phyloP scores from a whole-genome alignment of 2,797 vertebrate genomes.

The Bucorvus abyssinicus region DNA sequence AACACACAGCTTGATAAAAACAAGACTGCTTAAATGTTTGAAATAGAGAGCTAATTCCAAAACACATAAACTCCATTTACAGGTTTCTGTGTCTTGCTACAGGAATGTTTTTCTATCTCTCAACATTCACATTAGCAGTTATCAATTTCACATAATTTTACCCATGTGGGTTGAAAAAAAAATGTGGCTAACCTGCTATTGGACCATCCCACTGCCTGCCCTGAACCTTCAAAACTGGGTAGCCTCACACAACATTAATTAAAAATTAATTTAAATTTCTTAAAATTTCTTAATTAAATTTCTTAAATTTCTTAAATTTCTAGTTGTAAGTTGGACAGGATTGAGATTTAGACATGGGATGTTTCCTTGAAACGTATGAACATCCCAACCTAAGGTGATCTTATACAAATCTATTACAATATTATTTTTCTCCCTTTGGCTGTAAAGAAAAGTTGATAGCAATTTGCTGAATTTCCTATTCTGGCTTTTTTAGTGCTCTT shows the following conservation, averaged over 20 bases:
- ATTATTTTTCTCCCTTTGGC: background rate
- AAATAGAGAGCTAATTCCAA: background rate
- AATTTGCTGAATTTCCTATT: background rate
- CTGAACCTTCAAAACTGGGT: background rate
- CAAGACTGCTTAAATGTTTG: background rate
- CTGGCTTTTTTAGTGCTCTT: background rate
- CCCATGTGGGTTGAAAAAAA: accelerated
- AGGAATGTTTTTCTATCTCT: background rate
- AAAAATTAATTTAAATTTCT: too few relatives aligned
- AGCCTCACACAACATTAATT: accelerated
- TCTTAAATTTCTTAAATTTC: too few relatives aligned
- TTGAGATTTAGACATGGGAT: background rate
- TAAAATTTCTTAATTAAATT: too few relatives aligned
- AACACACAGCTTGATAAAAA: background rate
- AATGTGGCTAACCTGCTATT: accelerated
- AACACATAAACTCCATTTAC: background rate
- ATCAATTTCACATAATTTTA: background rate
- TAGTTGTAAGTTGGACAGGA: background rate
- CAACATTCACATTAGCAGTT: background rate
- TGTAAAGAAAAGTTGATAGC: background rate
- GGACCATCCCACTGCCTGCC: background rate
- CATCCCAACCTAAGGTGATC: background rate
- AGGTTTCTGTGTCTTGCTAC: accelerated
- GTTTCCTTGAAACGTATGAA: background rate
- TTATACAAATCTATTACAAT: background rate